These are phyloP conservation scores for Pogonophryne albipinna DNA, from an alignment of 2,797 vertebrate genomes.

Conservation along the genomic window DNA sequence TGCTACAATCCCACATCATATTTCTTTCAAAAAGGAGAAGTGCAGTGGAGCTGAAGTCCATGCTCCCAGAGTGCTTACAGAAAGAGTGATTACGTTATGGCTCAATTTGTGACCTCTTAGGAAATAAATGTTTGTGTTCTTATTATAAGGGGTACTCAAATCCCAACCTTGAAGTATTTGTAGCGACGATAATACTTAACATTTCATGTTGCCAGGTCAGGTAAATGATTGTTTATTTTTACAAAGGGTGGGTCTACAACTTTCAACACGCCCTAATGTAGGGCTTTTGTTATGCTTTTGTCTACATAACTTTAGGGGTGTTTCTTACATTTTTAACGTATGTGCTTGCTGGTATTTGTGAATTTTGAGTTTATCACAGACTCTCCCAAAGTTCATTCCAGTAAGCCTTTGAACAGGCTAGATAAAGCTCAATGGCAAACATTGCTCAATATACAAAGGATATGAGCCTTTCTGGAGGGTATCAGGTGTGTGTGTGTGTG, in stretches of 20 bases:
- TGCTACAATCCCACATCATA: not conserved
- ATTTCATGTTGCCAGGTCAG: not conserved
- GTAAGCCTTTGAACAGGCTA: conserved; percentile 34
- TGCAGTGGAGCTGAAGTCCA: not conserved
- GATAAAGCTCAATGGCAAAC: conserved; percentile 41
- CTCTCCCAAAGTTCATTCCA: not conserved
- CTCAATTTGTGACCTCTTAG: conserved; percentile 9
- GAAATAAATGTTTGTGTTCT: conserved; percentile 20
- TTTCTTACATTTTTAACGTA: not conserved
- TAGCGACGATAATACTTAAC: no score
- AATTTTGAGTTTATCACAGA: not conserved
- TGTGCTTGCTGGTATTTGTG: not conserved
- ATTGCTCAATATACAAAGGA: conserved; percentile 39
- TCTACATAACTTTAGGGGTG: no score
- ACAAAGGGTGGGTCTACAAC: not conserved
- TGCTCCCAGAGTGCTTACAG: conserved; percentile 22
- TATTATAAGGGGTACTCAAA: not conserved
- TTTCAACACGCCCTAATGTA: conserved; percentile 7
- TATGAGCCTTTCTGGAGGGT: no score
- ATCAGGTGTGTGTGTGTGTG: conserved; percentile 2
- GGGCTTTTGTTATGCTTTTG: no score
- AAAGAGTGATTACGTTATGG: not conserved
- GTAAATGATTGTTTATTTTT: not conserved
- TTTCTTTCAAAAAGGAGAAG: conserved; percentile 23
- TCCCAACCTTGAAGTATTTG: conserved; percentile 2